Base-by-base conservation (phyloP, 2,888 invertebrate species). In the Lapara coniferarum region DNA sequence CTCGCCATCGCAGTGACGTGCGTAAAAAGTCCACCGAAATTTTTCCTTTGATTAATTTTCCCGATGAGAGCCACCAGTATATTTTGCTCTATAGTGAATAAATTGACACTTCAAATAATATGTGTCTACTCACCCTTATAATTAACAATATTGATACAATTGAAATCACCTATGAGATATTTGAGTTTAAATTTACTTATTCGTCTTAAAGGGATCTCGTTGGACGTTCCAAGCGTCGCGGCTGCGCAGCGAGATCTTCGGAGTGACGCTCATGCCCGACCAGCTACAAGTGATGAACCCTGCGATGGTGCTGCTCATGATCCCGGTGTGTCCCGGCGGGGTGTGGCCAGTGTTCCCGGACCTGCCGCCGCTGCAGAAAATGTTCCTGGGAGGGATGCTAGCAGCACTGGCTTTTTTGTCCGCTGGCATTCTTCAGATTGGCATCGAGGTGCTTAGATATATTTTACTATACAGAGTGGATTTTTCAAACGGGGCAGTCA, bases 281-380 rank as follows among this genome's bases (percentile, higher is more conserved):
- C 97, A 97, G 89, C 95, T 98, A 90, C 97, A 97, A 78, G 96
- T 97, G 49, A 92, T 97, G 79, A 97, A 97, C 85, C 97, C 97
- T 0, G 94, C 95, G 0, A 93, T 97, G 84, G 96, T 97, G 16
- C 88, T 97, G 30, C 74, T 96, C 7, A 91, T 97, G 84, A 97
- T 97, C 68, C 97, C 97, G 0, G 78, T 95, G 19, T 96, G 96
- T 68, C 93, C 92, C 0, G 92, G 93, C 0, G 93, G 93, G 0
- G 86, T 84, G 0, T 93, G 91, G 85, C 89, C 92, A 0, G 49
- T 93, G 10, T 76, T 93, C 19, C 93, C 93, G 0, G 89, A 92
- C n/a, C 75, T 92, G 67, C 85, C 86, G 55, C 96, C 97, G 0
- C 87, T 97, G 59, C 95, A 96, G 78, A 95, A 96, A 75, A 97